phyloP scores from a whole-genome alignment of 2,797 vertebrate genomes.

The Emys orbicularis region DNA sequence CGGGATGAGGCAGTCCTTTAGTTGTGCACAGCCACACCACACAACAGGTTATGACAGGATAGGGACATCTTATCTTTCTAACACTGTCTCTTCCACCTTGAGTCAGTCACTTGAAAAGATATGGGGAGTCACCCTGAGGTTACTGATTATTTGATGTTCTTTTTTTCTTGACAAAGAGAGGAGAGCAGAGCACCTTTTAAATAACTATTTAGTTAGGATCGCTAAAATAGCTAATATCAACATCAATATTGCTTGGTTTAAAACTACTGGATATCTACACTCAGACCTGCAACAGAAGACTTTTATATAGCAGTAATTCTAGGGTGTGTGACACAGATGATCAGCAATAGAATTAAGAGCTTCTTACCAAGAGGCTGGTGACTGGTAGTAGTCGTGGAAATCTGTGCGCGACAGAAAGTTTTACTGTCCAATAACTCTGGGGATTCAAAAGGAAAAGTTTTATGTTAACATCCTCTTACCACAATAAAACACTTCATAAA shows the following conservation, averaged over 20 bases:
- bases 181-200: constrained; percentile 37
- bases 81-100: constrained; percentile 11
- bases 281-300: constrained; percentile 2
- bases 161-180: constrained; percentile 10
- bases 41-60: background rate
- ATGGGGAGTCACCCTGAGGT: background rate
- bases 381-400: constrained; percentile 77
- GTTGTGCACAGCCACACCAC: background rate
- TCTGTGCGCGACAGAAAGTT: constrained; percentile 82
- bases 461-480: constrained; percentile 24
- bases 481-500: background rate
- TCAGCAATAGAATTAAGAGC: constrained; percentile 31
- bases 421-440: constrained; percentile 85
- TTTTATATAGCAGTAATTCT: background rate
- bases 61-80: background rate
- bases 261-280: constrained; percentile 36
- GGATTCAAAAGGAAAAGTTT: constrained; percentile 41
- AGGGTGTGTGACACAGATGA: constrained; percentile 26
- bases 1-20: background rate
- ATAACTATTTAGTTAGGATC: background rate
- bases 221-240: constrained; percentile 13
- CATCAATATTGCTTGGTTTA: background rate
- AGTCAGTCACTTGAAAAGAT: constrained; percentile 33
- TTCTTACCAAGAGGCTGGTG: constrained; percentile 82
- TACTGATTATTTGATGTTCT: constrained; percentile 34